Conservation (phyloP, 2,888 invertebrate genomes). For the Caenorhabditis sulstoni region DNA sequence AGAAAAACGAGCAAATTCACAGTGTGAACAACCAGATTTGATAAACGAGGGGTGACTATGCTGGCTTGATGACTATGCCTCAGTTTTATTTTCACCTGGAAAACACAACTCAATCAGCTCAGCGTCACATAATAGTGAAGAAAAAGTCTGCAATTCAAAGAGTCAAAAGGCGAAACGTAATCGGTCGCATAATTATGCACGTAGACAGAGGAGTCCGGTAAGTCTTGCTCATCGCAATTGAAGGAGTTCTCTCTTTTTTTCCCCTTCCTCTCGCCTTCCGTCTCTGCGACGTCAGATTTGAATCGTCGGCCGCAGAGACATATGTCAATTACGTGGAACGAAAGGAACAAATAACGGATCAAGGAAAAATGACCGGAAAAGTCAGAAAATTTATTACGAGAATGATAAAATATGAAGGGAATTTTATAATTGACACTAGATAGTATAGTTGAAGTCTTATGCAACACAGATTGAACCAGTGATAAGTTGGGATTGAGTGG, state of each 20-base stretch:
- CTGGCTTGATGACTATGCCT: no score
- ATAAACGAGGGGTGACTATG: no score
- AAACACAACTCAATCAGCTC: neutral
- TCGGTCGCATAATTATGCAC: slow-evolving; percentile 44
- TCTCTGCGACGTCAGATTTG: slow-evolving; percentile 6
- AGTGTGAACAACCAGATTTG: neutral
- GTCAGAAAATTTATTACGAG: neutral
- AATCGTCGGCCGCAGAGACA: no score
- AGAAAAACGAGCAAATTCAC: no score
- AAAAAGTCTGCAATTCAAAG: slow-evolving; percentile 5
- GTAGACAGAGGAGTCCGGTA: slow-evolving; percentile 39
- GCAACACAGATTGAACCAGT: slow-evolving; percentile 40
- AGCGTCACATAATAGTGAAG: slow-evolving; percentile 1
- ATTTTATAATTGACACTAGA: neutral
- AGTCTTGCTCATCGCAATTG: slow-evolving; percentile 18
- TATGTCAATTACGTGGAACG: no score
- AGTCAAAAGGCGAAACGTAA: slow-evolving; percentile 21
- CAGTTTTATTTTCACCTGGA: neutral
- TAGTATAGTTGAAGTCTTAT: slow-evolving; percentile 4
- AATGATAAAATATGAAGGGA: no score
- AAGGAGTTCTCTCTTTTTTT: slow-evolving; percentile 13
- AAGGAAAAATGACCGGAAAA: neutral
- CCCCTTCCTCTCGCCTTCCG: neutral
- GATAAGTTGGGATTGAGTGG: slow-evolving; percentile 6
- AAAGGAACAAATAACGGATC: neutral